Conservation (phyloP, 2,888 invertebrate genomes). For the Dasypogon diadema region DNA sequence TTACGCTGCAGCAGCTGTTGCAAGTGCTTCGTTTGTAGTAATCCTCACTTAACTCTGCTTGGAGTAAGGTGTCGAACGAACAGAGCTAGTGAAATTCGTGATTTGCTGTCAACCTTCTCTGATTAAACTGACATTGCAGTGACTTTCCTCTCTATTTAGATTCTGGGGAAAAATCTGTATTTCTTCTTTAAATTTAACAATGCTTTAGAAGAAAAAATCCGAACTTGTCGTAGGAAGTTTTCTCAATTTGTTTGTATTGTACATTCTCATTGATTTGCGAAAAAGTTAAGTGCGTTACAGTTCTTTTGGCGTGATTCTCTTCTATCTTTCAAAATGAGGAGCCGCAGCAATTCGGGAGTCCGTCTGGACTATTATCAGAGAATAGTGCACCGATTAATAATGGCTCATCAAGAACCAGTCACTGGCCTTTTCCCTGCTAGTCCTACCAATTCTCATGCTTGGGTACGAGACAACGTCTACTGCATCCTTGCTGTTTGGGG, state of each 20-base stretch:
- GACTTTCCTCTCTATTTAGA: constrained; percentile 46
- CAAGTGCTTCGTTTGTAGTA: too few relatives aligned
- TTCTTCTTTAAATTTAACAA: not conserved
- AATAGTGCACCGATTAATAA: constrained; percentile 92
- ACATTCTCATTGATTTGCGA: not conserved
- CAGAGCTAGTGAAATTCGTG: too few relatives aligned
- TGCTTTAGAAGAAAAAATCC: not conserved
- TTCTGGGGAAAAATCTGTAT: constrained; percentile 19
- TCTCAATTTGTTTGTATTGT: constrained; percentile 1
- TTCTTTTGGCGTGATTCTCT: too few relatives aligned
- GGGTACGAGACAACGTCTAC: constrained; percentile 99
- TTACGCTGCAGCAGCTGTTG: too few relatives aligned
- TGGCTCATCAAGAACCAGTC: constrained; percentile 95
- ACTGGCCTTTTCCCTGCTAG: constrained; percentile 97
- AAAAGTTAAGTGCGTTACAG: not conserved
- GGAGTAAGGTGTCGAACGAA: too few relatives aligned
- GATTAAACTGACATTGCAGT: constrained; percentile 66
- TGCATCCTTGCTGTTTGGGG: constrained; percentile 98
- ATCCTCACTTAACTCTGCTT: too few relatives aligned
- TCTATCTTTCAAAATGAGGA: constrained; percentile 78
- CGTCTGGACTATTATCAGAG: constrained; percentile 97
- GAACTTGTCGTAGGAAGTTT: not conserved
- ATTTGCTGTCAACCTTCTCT: too few relatives aligned
- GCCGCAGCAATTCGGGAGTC: constrained; percentile 90
- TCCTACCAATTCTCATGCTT: constrained; percentile 89